Conservation (phyloP, 2,113 vertebrate genomes). For the Etia nguti region DNA sequence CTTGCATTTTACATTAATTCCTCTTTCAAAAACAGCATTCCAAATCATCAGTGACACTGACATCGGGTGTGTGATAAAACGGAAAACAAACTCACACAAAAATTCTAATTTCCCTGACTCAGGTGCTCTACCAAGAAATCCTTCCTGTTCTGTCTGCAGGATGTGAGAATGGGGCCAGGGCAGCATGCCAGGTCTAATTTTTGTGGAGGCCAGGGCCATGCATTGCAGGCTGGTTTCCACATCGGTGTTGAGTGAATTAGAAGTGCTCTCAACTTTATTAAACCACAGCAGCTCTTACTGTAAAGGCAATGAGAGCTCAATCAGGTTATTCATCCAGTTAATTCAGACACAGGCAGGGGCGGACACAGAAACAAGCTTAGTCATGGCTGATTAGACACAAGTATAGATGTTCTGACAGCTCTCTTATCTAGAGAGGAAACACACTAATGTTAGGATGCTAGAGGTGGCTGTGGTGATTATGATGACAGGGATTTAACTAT, state of each 20-base stretch:
- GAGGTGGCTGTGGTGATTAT: neutral
- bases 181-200: neutral
- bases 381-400: slow-evolving; percentile 36
- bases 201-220: neutral
- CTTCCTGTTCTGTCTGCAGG: slow-evolving; percentile 5
- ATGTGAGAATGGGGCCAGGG: neutral
- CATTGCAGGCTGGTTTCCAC: slow-evolving; percentile 8
- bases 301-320: slow-evolving; percentile 17
- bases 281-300: slow-evolving; percentile 3
- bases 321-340: slow-evolving; percentile 32
- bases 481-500: slow-evolving; percentile 13
- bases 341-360: slow-evolving; percentile 14
- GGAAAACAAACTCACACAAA: neutral
- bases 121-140: neutral
- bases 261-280: slow-evolving; percentile 45
- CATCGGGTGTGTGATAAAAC: neutral
- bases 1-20: neutral
- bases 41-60: neutral
- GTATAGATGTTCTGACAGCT: slow-evolving; percentile 31
- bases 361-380: slow-evolving; percentile 31
- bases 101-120: slow-evolving; percentile 5
- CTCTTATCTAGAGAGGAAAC: slow-evolving; percentile 19
- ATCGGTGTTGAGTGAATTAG: slow-evolving; percentile 1
- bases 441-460: neutral
- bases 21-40: neutral